These are phyloP conservation scores for Phalanger gymnotis DNA, from an alignment of 2,797 vertebrate species.

Conservation along the genomic window DNA sequence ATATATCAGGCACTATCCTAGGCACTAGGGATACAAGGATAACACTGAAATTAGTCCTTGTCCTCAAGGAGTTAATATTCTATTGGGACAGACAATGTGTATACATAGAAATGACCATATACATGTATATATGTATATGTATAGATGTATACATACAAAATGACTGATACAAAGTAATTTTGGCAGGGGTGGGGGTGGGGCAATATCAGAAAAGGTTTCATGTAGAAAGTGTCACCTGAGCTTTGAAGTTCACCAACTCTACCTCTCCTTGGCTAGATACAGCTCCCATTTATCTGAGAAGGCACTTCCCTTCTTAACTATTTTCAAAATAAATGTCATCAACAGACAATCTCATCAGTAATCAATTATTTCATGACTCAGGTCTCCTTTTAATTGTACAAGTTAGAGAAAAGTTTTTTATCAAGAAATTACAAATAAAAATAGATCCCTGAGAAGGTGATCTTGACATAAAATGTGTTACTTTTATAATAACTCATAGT, in stretches of 20 bases:
- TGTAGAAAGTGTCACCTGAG: not conserved
- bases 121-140: too few species aligned
- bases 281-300: not conserved
- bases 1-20: not conserved
- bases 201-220: not conserved
- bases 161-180: not conserved
- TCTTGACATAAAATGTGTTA: constrained; percentile 31
- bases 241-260: not conserved
- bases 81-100: not conserved
- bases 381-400: constrained; percentile 11
- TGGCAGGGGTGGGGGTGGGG: not conserved
- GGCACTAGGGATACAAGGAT: not conserved
- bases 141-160: too few species aligned
- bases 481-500: constrained; percentile 61
- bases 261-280: not conserved
- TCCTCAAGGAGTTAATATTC: not conserved
- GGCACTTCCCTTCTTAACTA: constrained; percentile 37
- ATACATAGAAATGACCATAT: not conserved
- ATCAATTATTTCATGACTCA: constrained; percentile 40
- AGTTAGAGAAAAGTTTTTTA: not conserved
- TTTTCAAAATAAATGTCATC: constrained; percentile 48
- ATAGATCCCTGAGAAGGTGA: not conserved
- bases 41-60: not conserved
- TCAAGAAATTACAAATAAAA: constrained; percentile 16
- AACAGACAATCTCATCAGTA: constrained; percentile 20